Evolutionary conservation across 1,140 invertebrate species (phyloP).

Genomic region (Xylocopa sonorina): DNA sequence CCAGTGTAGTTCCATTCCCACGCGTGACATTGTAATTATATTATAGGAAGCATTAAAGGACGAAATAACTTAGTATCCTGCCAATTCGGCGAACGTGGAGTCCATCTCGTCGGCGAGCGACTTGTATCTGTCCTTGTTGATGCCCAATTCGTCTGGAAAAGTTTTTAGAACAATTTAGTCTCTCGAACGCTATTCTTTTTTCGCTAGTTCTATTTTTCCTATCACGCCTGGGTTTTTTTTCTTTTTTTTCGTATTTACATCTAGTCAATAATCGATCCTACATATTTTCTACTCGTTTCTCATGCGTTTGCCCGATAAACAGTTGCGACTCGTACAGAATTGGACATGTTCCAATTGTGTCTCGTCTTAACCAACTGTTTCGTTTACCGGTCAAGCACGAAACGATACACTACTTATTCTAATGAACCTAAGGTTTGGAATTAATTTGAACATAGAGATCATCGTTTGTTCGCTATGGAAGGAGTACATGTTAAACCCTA

Average conservation of each 20-base stretch:
- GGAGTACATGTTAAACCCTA: slow-evolving; percentile 35
- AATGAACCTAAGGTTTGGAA: slow-evolving; percentile 27
- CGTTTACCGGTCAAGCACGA: slow-evolving; percentile 26
- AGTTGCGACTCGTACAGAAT: background rate
- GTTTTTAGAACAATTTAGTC: background rate
- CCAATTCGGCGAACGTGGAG: slow-evolving; percentile 94
- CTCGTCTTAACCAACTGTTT: background rate
- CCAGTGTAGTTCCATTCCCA: slow-evolving; percentile 21
- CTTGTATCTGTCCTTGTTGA: slow-evolving; percentile 99
- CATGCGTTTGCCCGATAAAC: slow-evolving; percentile 17
- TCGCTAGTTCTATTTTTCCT: too few relatives aligned
- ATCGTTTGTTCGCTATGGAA: slow-evolving; percentile 30
- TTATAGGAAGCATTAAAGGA: slow-evolving; percentile 48
- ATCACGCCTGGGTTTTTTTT: too few relatives aligned
- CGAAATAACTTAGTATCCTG: slow-evolving; percentile 85
- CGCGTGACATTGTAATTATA: slow-evolving; percentile 33
- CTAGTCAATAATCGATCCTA: slow-evolving; percentile 39
- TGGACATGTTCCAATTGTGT: background rate
- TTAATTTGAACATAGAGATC: slow-evolving; percentile 7
- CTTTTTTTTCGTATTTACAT: background rate
- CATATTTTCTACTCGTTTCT: slow-evolving; percentile 19
- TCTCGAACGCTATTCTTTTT: too few relatives aligned
- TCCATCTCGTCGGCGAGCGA: slow-evolving; percentile 97
- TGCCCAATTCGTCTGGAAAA: slow-evolving; percentile 95
- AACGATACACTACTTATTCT: slow-evolving; percentile 17